These are phyloP conservation scores for Micromys minutus DNA, from an alignment of 2,113 vertebrate species.

Conservation along the genomic window DNA sequence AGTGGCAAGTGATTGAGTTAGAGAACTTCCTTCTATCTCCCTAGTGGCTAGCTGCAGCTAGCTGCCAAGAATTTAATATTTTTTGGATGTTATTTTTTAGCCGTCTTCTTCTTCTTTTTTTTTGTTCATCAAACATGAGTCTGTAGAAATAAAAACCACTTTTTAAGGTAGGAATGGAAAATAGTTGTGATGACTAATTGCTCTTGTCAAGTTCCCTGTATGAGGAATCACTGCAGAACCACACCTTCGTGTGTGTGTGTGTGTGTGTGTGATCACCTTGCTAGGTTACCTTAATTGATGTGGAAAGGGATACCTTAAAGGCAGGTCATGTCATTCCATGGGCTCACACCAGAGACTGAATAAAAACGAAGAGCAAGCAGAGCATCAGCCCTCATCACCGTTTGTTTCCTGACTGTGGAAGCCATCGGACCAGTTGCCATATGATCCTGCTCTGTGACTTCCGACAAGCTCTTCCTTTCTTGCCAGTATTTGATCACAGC, in stretches of 20 bases:
- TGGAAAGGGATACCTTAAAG: background rate
- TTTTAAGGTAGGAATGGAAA: background rate
- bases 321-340: background rate
- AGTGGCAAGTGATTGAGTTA: constrained; percentile 51
- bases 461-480: background rate
- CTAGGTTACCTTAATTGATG: background rate
- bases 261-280: background rate
- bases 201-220: background rate
- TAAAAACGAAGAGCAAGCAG: too few species aligned
- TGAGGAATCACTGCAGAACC: background rate
- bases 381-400: background rate
- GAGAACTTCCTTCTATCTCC: constrained; percentile 56
- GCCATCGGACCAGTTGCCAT: background rate
- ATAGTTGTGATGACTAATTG: background rate
- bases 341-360: background rate
- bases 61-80: constrained; percentile 42
- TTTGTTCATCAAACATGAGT: background rate
- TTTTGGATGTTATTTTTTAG: constrained; percentile 3
- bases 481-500: background rate
- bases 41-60: background rate
- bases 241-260: background rate
- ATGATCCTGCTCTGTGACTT: background rate
- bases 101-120: too few species aligned
- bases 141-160: background rate
- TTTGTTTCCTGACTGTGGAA: background rate